Evolutionary conservation across 2,113 vertebrate species (phyloP), one percentile per base, ranked within the genome.

Genomic region (Strix aluco): DNA sequence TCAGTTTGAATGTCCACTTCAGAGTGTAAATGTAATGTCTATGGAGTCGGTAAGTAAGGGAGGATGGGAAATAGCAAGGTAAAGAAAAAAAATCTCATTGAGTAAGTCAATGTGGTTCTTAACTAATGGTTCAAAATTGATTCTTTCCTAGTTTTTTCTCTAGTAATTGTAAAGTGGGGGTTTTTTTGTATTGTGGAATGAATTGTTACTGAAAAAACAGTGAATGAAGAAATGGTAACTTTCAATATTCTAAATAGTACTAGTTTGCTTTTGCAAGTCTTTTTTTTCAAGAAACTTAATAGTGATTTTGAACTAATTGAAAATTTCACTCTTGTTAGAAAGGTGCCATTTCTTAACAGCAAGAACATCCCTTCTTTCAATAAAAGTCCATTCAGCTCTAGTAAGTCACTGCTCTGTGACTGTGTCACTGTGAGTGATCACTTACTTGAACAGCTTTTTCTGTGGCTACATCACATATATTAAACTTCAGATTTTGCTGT

Each of bases 21-120:
- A 3, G 9, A 30, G 0, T 15, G 55, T 82, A 58, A 1, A 3
- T 20, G 9, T 97, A 46, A 6, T 0, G 6, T 2, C 89, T 55
- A 9, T 19, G 10, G 5, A 3, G 1, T 61, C 8, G 2, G 97
- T 97, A 97, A 96, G 97, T 94, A 69, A 79, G 5, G 5, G 16
- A 49, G 93, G 30, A 46, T 25, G 15, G 11, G n/a, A 16, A 92
- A 57, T 13, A 84, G 11, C 15, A 81, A 75, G 23, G 13, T 59
- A 11, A 61, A 81, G n/a, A 63, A 21, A 34, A 29, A 79, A 63
- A 27, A 52, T 14, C 17, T 40, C 65, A 30, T 30, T 5, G 47
- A 82, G 6, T 27, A 80, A 83, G 19, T 44, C 18, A 27, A 73
- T 85, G 15, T 36, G 0, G 6, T 72, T 85, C 22, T 58, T 69